Evolutionary conservation across 1,140 invertebrate species (phyloP).

Genomic region (Macrosteles quadrilineatus): DNA sequence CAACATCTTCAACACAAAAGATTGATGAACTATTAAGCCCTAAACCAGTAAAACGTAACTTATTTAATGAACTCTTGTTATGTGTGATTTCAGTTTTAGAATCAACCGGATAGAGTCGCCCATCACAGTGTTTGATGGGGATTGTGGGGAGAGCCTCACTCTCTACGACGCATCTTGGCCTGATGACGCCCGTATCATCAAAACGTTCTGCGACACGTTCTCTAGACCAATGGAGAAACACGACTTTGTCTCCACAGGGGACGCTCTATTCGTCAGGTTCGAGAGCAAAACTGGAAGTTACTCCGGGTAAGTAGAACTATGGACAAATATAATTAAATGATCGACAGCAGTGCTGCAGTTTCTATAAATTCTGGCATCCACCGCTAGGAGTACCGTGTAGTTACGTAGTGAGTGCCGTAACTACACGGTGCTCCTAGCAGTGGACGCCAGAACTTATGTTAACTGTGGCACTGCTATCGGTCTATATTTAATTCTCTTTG

Average conservation of each 20-base stretch:
- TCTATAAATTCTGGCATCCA: too few relatives aligned
- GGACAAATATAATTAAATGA: neutral
- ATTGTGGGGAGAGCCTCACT: conserved; percentile 85
- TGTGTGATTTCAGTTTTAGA: conserved; percentile 77
- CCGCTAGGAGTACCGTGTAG: too few relatives aligned
- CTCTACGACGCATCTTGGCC: conserved; percentile 83
- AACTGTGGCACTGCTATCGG: too few relatives aligned
- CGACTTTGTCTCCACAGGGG: conserved; percentile 84
- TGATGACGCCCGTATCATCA: conserved; percentile 83
- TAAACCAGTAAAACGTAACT: too few relatives aligned
- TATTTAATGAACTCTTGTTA: too few relatives aligned
- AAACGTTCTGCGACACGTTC: conserved; percentile 91
- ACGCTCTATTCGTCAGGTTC: conserved; percentile 81
- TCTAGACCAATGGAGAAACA: conserved; percentile 89
- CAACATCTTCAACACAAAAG: too few relatives aligned
- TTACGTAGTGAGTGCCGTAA: too few relatives aligned
- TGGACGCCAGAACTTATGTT: too few relatives aligned
- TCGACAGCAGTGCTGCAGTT: too few relatives aligned
- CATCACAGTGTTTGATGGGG: conserved; percentile 79
- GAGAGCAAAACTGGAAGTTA: conserved; percentile 91
- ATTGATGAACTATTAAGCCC: too few relatives aligned
- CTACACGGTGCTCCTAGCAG: too few relatives aligned
- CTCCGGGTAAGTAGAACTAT: conserved; percentile 70
- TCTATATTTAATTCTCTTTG: too few relatives aligned
- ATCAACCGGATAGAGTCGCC: conserved; percentile 87